Evolutionary conservation across 2,113 vertebrate genomes (phyloP), one percentile per base, ranked within the genome.

Genomic region (Ictidomys tridecemlineatus): DNA sequence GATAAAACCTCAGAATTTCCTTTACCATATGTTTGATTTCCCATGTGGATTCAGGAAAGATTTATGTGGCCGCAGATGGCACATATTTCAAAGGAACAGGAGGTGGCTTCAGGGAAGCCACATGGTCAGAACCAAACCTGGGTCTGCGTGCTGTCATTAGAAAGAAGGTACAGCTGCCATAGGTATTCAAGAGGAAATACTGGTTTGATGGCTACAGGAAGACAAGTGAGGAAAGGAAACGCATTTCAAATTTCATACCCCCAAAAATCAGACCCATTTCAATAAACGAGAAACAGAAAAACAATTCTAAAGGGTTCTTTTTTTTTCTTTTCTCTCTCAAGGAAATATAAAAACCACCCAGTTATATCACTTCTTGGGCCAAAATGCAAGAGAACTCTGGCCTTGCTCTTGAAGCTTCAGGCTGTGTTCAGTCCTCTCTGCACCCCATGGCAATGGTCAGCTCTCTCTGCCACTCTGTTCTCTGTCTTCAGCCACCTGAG

Each of bases 1-100:
- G 90, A 73, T 67, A 92, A 94, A 87, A 69, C 32, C 56, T 70
- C n/a, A 73, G 18, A 96, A 90, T 18, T 87, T 90, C 56, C 56
- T 95, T 69, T 70, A 42, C 70, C 80, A 85, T 79, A 84, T 45
- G 48, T 56, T 69, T 45, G 34, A 92, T 63, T 92, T 80, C 63
- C 63, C 22, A 4, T 48, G 22, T 79, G 65, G 53, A 42, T 84
- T 95, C 72, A 11, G 32, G 16, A 56, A 3, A 8, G 84, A 78
- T 87, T 77, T 95, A 83, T 92, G 51, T 90, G 76, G 78, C 34
- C 1, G 0, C 9, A 56, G 72, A 70, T 28, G 58, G 63, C 70
- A 92, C 28, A 18, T 56, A 78, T 95, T 90, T 87, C 88, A 87
- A 87, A 78, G 14, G 6, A 92, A 79, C 37, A 69, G 20, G 73